Base-by-base conservation (phyloP, 2,888 invertebrate genomes). In the Apoda limacodes region DNA sequence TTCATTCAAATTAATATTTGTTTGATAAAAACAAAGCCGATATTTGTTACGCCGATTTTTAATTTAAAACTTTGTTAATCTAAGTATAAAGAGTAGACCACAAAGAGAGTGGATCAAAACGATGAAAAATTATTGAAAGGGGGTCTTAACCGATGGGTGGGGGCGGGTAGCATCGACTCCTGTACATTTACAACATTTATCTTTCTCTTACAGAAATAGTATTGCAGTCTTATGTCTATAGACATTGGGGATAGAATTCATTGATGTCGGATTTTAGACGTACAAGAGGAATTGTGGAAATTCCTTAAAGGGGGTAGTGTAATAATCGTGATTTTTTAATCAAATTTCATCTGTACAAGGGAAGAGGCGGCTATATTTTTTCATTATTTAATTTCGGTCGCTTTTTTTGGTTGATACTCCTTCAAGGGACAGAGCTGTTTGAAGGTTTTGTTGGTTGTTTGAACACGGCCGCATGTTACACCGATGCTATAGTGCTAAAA, bases 241-340 rank as follows among this genome's bases (percentile, higher is more conserved):
- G 19, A 1, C 0, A 9, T 0, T 2, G 0, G 7, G 0, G 2
- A 37, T 54, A 65, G 31, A 38, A 52, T 33, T 28, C 6, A 42
- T 9, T 40, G 23, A 60, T 3, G 36, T 12, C 13, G 40, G 42
- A 1, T 9, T 46, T 30, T 25, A 28, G 13, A 43, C 31, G 37
- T 26, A 43, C 37, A 36, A 46, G 45, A 42, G 57, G 42, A 45
- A 42, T 17, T 46, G 50, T 55, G 62, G 55, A 54, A 57, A 59
- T 60, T 62, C 52, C 62, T 46, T 51, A 58, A 59, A 64, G 72
- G 74, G 67, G 66, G 67, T 48, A 52, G 54, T 60, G 76, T 75
- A 81, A 80, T 81, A 80, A 81, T 82, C 81, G 81, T 81, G 82
- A 81, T 81, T 82, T 82, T 81, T 82, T 82, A 82, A 82, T 82